A percentile compares a stretch with the other conserved stretches of the same genome.
Conservation (phyloP, 2,888 invertebrate species). For the Tetragnatha montana region DNA sequence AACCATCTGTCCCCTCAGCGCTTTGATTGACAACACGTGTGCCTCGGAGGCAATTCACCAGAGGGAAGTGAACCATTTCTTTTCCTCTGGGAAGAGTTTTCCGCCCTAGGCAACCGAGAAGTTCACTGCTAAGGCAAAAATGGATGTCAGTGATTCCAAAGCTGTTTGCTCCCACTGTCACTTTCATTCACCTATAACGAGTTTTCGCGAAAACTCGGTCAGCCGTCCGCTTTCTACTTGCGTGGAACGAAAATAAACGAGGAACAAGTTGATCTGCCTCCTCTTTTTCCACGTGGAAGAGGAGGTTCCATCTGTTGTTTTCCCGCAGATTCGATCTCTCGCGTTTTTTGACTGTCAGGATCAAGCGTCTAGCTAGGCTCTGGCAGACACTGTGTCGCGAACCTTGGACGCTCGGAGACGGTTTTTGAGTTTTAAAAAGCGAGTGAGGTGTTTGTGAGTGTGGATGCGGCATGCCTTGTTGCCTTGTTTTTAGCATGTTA, state of each 20-base stretch:
- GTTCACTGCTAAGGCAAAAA: constrained; percentile 21
- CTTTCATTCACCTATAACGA: constrained; percentile 30
- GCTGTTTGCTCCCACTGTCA: constrained; percentile 33
- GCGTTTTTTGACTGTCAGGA: constrained; percentile 40
- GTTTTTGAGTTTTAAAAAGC: too few relatives aligned
- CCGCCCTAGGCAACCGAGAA: not conserved
- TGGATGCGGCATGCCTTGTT: too few relatives aligned
- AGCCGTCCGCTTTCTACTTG: constrained; percentile 5
- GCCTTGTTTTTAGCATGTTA: too few relatives aligned
- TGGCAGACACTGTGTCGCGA: not conserved
- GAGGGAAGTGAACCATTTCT: constrained; percentile 7
- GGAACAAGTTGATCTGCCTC: not conserved
- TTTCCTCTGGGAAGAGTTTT: not conserved
- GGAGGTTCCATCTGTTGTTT: not conserved
- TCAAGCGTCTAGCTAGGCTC: constrained; percentile 7
- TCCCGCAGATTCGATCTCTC: constrained; percentile 32
- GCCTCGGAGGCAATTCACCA: constrained; percentile 1
- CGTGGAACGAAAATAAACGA: not conserved
- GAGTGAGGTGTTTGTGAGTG: too few relatives aligned
- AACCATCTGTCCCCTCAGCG: not conserved
- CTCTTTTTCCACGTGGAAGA: not conserved
- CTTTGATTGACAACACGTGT: constrained; percentile 52
- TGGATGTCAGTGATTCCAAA: constrained; percentile 29
- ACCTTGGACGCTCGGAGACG: not conserved
- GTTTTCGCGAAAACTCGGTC: constrained; percentile 34